Conservation (phyloP, 1,140 invertebrate genomes). For the Neotoxoptera formosana region DNA sequence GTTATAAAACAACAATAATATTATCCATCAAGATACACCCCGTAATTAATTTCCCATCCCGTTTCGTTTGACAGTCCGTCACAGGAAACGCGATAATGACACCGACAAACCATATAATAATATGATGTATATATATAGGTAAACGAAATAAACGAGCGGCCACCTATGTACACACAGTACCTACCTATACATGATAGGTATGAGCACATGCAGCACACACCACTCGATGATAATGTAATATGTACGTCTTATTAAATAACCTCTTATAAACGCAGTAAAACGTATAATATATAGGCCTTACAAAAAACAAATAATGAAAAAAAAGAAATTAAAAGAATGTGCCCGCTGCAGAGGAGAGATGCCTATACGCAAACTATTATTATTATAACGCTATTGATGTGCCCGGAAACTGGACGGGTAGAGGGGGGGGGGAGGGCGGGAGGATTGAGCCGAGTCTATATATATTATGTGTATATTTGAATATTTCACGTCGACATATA, state of each 20-base stretch:
- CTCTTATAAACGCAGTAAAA: not conserved
- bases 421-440: not conserved
- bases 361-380: not conserved
- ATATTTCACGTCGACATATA: slow-evolving; percentile 2
- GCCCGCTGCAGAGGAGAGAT: not conserved
- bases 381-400: slow-evolving; percentile 30
- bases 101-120: not conserved
- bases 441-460: slow-evolving; percentile 13
- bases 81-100: slow-evolving; percentile 55
- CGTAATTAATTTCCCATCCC: slow-evolving; percentile 55
- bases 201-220: not conserved
- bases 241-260: not conserved
- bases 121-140: not conserved
- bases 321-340: not conserved
- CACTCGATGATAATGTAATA: not conserved
- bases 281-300: not conserved
- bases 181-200: not conserved
- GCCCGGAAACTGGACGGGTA: not conserved
- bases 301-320: not conserved
- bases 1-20: slow-evolving; percentile 44
- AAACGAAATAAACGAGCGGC: not conserved
- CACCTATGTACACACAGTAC: not conserved
- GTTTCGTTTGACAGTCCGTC: slow-evolving; percentile 26
- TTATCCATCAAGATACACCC: slow-evolving; percentile 47
- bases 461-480: not conserved